Percentiles rank a stretch among this genome's conserved stretches.
phyloP scores from a whole-genome alignment of 2,797 vertebrate genomes.

The Falco concolor region DNA sequence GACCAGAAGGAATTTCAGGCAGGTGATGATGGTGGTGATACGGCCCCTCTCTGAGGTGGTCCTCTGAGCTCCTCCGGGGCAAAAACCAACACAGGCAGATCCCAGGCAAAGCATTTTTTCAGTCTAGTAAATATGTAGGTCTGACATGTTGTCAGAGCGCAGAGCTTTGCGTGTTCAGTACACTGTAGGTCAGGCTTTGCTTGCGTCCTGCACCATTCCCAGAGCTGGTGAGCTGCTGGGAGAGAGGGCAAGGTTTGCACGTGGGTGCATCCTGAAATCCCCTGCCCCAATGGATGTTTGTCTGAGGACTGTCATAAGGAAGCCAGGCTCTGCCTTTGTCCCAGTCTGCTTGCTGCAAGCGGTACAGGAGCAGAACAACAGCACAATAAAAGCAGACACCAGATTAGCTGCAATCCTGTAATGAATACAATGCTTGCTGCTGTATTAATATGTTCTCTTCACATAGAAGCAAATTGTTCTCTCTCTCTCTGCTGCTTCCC shows the following conservation, averaged over 20 bases:
- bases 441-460: slow-evolving; percentile 40
- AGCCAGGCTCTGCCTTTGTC: background rate
- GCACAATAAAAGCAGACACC: slow-evolving; percentile 41
- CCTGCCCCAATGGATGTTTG: background rate
- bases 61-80: background rate
- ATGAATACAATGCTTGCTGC: slow-evolving; percentile 38
- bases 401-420: slow-evolving; percentile 62
- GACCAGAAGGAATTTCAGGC: slow-evolving; percentile 28
- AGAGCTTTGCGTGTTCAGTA: background rate
- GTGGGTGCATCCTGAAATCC: background rate
- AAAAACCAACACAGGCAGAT: background rate
- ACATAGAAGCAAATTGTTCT: background rate
- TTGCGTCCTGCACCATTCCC: background rate
- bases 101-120: background rate
- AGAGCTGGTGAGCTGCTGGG: background rate
- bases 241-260: background rate
- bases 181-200: background rate
- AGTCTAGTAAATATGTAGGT: slow-evolving; percentile 16
- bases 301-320: background rate
- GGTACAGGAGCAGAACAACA: slow-evolving; percentile 3
- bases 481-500: background rate
- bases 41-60: background rate
- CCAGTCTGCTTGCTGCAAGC: slow-evolving; percentile 22
- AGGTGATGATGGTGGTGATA: background rate
- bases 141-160: background rate